Evolutionary conservation across 64 coral and sea anemone species (phyloP).

Genomic region (Astreopora myriophthalma): DNA sequence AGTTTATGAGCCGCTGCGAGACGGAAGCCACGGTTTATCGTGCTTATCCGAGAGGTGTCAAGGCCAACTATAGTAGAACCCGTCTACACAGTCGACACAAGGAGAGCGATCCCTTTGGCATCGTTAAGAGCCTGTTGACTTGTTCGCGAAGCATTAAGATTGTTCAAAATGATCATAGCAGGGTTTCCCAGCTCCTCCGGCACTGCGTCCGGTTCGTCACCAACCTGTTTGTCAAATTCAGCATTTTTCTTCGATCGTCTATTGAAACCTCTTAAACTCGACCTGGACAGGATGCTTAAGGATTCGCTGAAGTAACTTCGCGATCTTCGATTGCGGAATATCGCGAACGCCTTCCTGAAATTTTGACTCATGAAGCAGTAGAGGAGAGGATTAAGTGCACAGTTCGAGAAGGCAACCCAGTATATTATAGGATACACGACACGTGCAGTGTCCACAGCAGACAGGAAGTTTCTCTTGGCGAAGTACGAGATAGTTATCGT

Average conservation of each 20-base stretch:
- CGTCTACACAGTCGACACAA: not conserved
- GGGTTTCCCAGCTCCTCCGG: not conserved
- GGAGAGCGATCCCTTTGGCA: not conserved
- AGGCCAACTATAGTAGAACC: no score
- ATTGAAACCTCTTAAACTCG: not conserved
- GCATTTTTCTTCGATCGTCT: not conserved
- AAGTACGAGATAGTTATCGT: constrained; percentile 41
- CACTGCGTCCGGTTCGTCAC: not conserved
- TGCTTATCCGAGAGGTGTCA: no score
- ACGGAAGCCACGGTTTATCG: no score
- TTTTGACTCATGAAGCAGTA: constrained; percentile 94
- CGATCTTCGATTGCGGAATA: constrained; percentile 7
- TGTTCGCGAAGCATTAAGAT: not conserved
- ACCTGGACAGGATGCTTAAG: not conserved
- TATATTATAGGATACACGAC: constrained; percentile 44
- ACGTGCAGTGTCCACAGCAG: not conserved
- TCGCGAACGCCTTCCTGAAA: constrained; percentile 68
- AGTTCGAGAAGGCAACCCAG: constrained; percentile 78
- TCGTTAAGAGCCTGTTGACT: not conserved
- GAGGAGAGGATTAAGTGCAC: constrained; percentile 74
- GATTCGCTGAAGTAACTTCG: not conserved
- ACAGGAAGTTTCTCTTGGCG: not conserved
- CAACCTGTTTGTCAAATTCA: not conserved
- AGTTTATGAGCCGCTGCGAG: no score
- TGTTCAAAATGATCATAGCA: not conserved